phyloP scores from a whole-genome alignment of 2,797 vertebrate genomes.

The Poecilia gillii region DNA sequence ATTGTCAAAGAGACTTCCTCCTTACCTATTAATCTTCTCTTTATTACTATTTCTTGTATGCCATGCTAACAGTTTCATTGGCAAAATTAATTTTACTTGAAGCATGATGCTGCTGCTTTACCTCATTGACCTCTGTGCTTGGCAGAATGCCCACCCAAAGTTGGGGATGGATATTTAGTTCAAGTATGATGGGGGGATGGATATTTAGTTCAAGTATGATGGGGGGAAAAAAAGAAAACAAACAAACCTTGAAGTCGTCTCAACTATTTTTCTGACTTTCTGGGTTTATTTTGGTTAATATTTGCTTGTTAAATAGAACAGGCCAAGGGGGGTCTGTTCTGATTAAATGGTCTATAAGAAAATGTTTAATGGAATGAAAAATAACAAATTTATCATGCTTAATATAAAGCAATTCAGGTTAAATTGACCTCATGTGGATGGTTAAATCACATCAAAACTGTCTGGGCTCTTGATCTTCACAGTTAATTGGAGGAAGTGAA shows the following conservation, averaged over 20 bases:
- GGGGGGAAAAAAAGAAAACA: constrained; percentile 12
- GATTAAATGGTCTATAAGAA: constrained; percentile 69
- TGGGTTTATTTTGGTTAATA: constrained; percentile 21
- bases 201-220: constrained; percentile 57
- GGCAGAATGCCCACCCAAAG: constrained; percentile 54
- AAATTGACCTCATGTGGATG: constrained; percentile 79
- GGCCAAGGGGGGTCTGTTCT: constrained; percentile 43
- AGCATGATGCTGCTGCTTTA: constrained; percentile 60
- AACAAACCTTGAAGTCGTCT: constrained; percentile 61
- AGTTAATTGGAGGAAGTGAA: constrained; percentile 74
- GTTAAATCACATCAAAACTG: constrained; percentile 79
- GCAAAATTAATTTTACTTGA: constrained; percentile 56
- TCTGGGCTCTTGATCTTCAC: constrained; percentile 71
- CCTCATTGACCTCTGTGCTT: constrained; percentile 55
- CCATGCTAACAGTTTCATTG: constrained; percentile 71
- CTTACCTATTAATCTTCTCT: constrained; percentile 26
- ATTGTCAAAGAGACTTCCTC: constrained; percentile 62
- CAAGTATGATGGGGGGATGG: constrained; percentile 43
- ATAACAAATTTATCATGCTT: constrained; percentile 78
- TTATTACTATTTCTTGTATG: constrained; percentile 38
- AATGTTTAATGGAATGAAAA: constrained; percentile 80
- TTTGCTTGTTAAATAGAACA: constrained; percentile 41
- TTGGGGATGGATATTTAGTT: constrained; percentile 53
- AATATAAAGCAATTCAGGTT: constrained; percentile 77
- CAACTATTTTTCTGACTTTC: constrained; percentile 48